Evolutionary conservation across 1,140 invertebrate genomes (phyloP), one percentile per base, ranked within the genome.

Genomic region (Acromyrmex echinatior): DNA sequence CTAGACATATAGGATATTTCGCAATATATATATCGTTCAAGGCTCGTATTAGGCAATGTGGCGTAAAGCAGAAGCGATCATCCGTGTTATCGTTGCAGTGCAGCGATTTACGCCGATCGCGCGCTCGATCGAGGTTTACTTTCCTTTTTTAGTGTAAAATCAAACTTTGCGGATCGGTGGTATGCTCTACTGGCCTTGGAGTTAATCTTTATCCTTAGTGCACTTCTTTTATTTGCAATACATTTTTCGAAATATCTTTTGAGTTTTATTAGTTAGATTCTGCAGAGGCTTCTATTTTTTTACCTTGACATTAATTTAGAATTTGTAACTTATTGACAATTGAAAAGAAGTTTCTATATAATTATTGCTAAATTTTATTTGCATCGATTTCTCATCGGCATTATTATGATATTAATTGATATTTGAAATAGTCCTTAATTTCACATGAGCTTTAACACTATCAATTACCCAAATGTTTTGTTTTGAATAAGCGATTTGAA

Each of bases 31-130:
- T 35, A 28, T 87, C 82, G 70, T 87, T 62, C 25, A 76, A 90
- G 78, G 86, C 82, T 53, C 18, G 56, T 66, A 90, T 90, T 90
- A 90, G 80, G 89, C 86, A 90, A 71, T 68, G 88, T 90, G 88
- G 88, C 89, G 89, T 90, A 65, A 90, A 90, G 82, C 63, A 87
- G 45, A 80, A 70, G 21, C 89, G 74, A 10, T 80, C 65, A 79
- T 89, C 53, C 88, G 73, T 90, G 74, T 62, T 14, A 71, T 87
- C 74, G 53, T 49, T 82, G 79, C 66, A 63, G 21, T 53, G 45
- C 25, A 70, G 14, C 66, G 77, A 88, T 90, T 90, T 90, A 70
- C 88, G 51, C 56, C 68, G 74, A 80, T 84, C 71, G 81, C 88
- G 76, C 89, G 76, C 77, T 90, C 73, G 86, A 90, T 90, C 86